Base-by-base conservation (phyloP, 2,888 invertebrate species). In the Brenthis daphne region DNA sequence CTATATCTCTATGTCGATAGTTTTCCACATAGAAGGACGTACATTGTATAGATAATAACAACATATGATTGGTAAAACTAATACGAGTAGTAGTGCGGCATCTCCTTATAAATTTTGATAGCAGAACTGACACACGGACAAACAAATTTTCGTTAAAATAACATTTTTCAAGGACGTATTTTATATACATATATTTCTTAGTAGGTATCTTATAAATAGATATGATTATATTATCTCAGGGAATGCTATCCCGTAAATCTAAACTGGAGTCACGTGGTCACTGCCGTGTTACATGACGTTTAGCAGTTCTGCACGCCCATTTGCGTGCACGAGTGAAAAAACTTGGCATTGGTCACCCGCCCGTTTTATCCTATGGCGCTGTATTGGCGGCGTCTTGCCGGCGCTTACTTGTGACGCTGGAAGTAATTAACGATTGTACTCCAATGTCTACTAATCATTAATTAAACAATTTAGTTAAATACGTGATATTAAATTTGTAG, bases 281-380 rank as follows among this genome's bases (percentile, higher is more conserved):
- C 75, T 72, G 76, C 74, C 77, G 77, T 77, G 76, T 72, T 74
- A 68, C 63, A 69, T 85, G 83, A 85, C 83, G 84, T 79, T 73
- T 75, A 69, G 69, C 71, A 71, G 77, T 80, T 82, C 79, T 75
- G 79, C 81, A 83, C 81, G 82, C 82, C 82, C 82, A 84, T 78
- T 80, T 79, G 81, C 79, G 79, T 79, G 79, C 73, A 70, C 75
- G 80, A 77, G 76, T 81, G 86, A 87, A 86, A 85, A 89, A 87
- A 84, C 83, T 91, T 91, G 92, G 90, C 91, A 90, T 73, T 77
- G 76, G 70, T 71, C 64, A 72, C 80, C 77, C 74, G 76, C 81
- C 83, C 80, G 79, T 84, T 85, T 82, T 82, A 79, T 79, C 76
- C 79, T 77, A 80, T 82, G 86, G 87, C 88, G 87, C 87, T 85